phyloP scores from a whole-genome alignment of 2,888 invertebrate species.

The Apotomis turbidana region DNA sequence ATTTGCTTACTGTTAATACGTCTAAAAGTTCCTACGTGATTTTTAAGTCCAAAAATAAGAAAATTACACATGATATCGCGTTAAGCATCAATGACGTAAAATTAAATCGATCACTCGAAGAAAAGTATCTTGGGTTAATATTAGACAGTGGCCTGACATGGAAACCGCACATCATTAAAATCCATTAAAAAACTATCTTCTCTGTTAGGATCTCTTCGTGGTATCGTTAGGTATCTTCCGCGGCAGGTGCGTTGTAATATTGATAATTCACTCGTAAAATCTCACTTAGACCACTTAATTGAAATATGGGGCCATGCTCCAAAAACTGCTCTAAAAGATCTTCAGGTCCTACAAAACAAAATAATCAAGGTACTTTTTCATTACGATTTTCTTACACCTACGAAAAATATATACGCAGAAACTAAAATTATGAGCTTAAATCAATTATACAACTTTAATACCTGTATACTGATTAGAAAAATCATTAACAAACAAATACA shows the following conservation, averaged over 20 bases:
- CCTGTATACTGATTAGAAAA: too few relatives aligned
- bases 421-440: too few relatives aligned
- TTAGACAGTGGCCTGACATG: neutral
- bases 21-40: slow-evolving; percentile 11
- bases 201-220: neutral
- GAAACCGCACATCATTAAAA: neutral
- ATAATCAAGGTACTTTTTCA: too few relatives aligned
- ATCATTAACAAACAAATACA: too few relatives aligned
- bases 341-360: too few relatives aligned
- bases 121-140: slow-evolving; percentile 2
- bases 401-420: too few relatives aligned
- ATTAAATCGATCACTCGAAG: neutral
- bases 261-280: neutral
- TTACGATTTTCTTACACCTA: too few relatives aligned
- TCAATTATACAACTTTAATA: too few relatives aligned
- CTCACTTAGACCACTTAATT: too few relatives aligned
- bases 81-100: neutral
- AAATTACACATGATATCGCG: neutral
- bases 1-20: slow-evolving; percentile 13
- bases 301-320: too few relatives aligned
- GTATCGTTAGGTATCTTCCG: neutral
- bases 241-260: neutral
- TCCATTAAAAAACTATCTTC: neutral
- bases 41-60: slow-evolving; percentile 19
- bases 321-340: too few relatives aligned